Conservation (phyloP, 2,888 invertebrate genomes). For the Pachymerium ferrugineum region DNA sequence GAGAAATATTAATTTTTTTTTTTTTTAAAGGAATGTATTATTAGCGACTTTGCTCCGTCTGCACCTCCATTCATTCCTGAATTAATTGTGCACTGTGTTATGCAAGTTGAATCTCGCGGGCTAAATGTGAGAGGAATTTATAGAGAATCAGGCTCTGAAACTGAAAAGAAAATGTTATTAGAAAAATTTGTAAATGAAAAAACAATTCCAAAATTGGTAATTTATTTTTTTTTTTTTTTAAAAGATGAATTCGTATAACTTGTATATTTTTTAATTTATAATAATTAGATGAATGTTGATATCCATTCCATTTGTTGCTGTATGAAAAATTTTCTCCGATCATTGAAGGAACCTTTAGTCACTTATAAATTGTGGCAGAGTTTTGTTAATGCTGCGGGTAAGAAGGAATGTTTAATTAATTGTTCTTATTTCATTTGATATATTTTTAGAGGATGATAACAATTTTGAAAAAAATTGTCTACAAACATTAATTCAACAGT, state of each 20-base stretch:
- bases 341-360: slow-evolving; percentile 81
- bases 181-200: slow-evolving; percentile 81
- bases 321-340: slow-evolving; percentile 87
- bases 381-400: slow-evolving; percentile 65
- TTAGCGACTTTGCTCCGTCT: slow-evolving; percentile 80
- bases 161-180: slow-evolving; percentile 70
- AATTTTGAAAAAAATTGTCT: slow-evolving; percentile 43
- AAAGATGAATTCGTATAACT: too few relatives aligned
- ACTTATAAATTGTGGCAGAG: slow-evolving; percentile 74
- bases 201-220: slow-evolving; percentile 69
- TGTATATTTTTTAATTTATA: too few relatives aligned
- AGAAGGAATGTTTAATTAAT: slow-evolving; percentile 41
- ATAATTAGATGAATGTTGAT: slow-evolving; percentile 52
- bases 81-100: slow-evolving; percentile 86
- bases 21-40: slow-evolving; percentile 44
- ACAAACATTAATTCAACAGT: slow-evolving; percentile 68
- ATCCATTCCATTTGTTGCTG: slow-evolving; percentile 87
- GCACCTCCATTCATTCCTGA: slow-evolving; percentile 90
- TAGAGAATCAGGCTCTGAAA: slow-evolving; percentile 80
- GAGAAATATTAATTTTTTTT: neutral
- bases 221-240: slow-evolving; percentile 33
- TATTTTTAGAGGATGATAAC: neutral
- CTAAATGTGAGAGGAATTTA: slow-evolving; percentile 84
- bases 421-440: neutral
- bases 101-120: slow-evolving; percentile 87